phyloP scores from a whole-genome alignment of 2,888 invertebrate genomes.

The Taphrorychus bicolor region DNA sequence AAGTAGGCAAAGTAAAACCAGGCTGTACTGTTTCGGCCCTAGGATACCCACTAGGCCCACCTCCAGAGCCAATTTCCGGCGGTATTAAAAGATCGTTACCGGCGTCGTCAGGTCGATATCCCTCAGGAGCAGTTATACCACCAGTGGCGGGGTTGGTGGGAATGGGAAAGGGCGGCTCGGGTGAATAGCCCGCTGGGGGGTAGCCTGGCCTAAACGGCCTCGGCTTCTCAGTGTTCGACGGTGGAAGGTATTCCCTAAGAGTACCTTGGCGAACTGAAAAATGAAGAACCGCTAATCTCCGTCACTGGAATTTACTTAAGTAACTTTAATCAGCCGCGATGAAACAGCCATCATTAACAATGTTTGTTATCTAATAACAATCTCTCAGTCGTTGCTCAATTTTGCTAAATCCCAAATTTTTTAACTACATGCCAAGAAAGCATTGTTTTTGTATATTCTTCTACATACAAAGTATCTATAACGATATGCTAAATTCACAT shows the following conservation, averaged over 20 bases:
- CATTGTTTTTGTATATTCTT: slow-evolving; percentile 18
- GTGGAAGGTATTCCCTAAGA: slow-evolving; percentile 66
- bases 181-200: slow-evolving; percentile 54
- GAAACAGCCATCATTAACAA: background rate
- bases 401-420: background rate
- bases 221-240: slow-evolving; percentile 71
- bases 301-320: background rate
- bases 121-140: slow-evolving; percentile 44
- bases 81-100: slow-evolving; percentile 23
- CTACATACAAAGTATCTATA: slow-evolving; percentile 17
- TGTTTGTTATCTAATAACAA: slow-evolving; percentile 10
- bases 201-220: slow-evolving; percentile 69
- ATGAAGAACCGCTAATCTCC: background rate
- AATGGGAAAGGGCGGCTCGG: slow-evolving; percentile 54
- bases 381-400: no score
- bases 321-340: background rate
- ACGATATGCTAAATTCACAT: slow-evolving; percentile 26
- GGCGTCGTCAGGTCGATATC: background rate
- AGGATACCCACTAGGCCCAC: slow-evolving; percentile 11
- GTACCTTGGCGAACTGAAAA: slow-evolving; percentile 68
- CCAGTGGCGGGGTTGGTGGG: slow-evolving; percentile 52
- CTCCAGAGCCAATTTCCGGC: slow-evolving; percentile 16
- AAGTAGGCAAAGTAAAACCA: slow-evolving; percentile 16
- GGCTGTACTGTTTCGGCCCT: slow-evolving; percentile 8
- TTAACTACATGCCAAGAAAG: slow-evolving; percentile 3